Percentiles rank a stretch among this genome's conserved stretches.
phyloP scores from a whole-genome alignment of 2,888 invertebrate species.

The Machimus rusticus region DNA sequence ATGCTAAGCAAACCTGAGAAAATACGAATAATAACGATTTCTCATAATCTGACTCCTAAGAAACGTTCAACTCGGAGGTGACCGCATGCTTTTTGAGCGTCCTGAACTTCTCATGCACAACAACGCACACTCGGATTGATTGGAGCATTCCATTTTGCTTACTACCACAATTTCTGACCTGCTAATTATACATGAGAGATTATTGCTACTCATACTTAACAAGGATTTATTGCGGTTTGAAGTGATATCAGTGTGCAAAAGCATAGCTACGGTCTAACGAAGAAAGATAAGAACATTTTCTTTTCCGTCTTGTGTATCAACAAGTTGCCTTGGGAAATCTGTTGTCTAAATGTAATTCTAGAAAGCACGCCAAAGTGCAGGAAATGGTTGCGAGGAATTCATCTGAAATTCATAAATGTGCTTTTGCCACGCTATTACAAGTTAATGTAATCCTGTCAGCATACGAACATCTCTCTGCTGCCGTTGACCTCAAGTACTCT shows the following conservation, averaged over 20 bases:
- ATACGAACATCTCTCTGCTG: background rate
- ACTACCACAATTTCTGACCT: background rate
- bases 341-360: conserved; percentile 7
- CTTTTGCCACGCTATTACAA: background rate
- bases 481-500: background rate
- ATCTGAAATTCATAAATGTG: conserved; percentile 21
- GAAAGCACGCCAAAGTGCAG: background rate
- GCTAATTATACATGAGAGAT: background rate
- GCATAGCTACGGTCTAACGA: background rate
- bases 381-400: background rate
- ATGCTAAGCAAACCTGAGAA: background rate
- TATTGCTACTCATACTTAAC: background rate
- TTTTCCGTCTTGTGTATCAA: background rate
- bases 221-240: background rate
- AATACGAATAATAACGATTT: background rate
- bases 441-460: background rate
- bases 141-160: background rate
- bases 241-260: background rate
- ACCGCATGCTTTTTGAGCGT: background rate
- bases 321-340: conserved; percentile 31
- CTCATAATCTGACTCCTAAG: background rate
- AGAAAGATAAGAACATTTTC: background rate
- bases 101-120: background rate
- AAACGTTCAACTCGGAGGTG: too few species aligned
- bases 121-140: background rate